Evolutionary conservation across 2,113 vertebrate genomes (phyloP), one percentile per base, ranked within the genome.

Genomic region (Sinocyclocheilus maitianheensis): DNA sequence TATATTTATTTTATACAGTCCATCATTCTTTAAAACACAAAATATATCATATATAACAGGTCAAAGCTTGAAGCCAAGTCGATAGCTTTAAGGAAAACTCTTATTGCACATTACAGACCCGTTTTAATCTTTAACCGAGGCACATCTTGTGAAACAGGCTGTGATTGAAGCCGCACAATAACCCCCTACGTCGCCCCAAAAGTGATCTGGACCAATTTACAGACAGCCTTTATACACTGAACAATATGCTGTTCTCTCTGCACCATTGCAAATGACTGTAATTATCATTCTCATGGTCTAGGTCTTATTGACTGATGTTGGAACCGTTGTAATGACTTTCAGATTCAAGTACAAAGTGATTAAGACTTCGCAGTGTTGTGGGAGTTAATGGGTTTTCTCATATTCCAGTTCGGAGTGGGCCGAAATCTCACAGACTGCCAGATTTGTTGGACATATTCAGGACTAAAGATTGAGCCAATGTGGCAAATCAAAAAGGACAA

Each of bases 251-350:
- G 20, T 24, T 85, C 46, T 18, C 58, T 84, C 30, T 81, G 37
- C 85, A 77, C 65, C 83, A 85, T 69, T 85, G 62, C 48, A 76
- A 86, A 88, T 67, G 69, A 40, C 80, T n/a, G 74, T 77, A 72
- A 80, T 86, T 62, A 83, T 83, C 81, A 55, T 83, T 82, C 62
- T 88, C 78, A 48, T 22, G 24, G 81, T 58, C 48, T 71, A 62
- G 74, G 74, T 80, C 75, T 74, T 86, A 69, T 75, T 78, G 86
- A 86, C 85, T 83, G 89, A 83, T 80, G 85, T 58, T 72, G 60
- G 62, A 74, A 60, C 81, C 65, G 69, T 67, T 82, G 72, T 86
- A 84, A 89, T 86, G 78, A 87, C 78, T 75, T 37, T 79, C 14
- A 83, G 74, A 85, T 77, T 20, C 43, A 51, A 76, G 55, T 37